Conservation (phyloP, 2,888 invertebrate species). For the Ischnura elegans region DNA sequence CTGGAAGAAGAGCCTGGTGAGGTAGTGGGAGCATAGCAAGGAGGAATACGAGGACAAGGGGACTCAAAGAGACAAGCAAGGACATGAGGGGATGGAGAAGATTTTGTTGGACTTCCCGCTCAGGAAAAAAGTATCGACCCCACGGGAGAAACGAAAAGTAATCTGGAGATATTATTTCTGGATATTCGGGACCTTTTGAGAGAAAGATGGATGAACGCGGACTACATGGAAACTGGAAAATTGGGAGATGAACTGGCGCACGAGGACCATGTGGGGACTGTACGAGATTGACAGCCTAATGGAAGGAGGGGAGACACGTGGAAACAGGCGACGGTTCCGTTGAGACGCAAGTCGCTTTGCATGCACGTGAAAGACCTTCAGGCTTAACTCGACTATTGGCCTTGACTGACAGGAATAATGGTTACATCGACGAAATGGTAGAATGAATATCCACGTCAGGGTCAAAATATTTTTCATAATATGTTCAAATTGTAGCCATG, state of each 20-base stretch:
- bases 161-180: constrained; percentile 18
- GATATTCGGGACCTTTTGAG: constrained; percentile 8
- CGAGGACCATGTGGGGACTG: neutral
- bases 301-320: no score
- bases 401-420: no score
- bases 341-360: neutral
- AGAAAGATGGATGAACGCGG: constrained; percentile 10
- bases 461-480: no score
- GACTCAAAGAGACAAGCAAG: neutral
- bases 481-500: no score
- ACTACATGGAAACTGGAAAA: neutral
- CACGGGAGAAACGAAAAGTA: neutral
- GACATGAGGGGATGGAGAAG: neutral
- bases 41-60: neutral
- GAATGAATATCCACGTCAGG: no score
- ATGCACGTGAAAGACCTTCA: neutral
- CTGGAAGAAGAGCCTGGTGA: neutral
- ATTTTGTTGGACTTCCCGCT: neutral
- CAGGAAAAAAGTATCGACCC: neutral
- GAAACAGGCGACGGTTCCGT: no score
- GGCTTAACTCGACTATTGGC: neutral
- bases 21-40: neutral
- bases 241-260: neutral
- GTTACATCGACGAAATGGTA: no score
- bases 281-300: neutral